These are phyloP conservation scores for Sciaenops ocellatus DNA, from an alignment of 2,797 vertebrate genomes.

Conservation along the genomic window DNA sequence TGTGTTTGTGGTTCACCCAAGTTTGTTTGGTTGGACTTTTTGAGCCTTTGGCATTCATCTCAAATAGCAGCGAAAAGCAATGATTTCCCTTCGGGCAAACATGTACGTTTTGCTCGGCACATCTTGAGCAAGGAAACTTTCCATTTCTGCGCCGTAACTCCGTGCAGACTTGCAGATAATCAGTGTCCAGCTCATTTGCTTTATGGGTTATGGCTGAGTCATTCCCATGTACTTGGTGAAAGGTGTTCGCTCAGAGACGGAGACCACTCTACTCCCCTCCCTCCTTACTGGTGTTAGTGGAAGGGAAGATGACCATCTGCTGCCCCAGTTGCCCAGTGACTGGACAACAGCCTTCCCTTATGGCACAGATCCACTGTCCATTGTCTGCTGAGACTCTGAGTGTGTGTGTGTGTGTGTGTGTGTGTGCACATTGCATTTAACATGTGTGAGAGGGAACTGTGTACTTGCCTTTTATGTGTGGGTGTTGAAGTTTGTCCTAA, in stretches of 20 bases:
- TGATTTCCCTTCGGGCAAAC: constrained; percentile 6
- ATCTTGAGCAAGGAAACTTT: constrained; percentile 44
- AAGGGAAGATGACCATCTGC: constrained; percentile 86
- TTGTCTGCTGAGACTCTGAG: constrained; percentile 71
- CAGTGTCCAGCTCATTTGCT: constrained; percentile 69
- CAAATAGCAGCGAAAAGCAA: constrained; percentile 26
- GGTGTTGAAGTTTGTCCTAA: constrained; percentile 53
- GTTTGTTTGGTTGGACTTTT: constrained; percentile 48
- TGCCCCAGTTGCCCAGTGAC: constrained; percentile 85
- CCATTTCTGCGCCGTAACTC: constrained; percentile 54
- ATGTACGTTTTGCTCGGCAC: constrained; percentile 15
- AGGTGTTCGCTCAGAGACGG: constrained; percentile 61
- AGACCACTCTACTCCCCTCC: constrained; percentile 48
- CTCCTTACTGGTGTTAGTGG: constrained; percentile 76
- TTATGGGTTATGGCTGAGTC: constrained; percentile 73
- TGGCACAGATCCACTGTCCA: constrained; percentile 82
- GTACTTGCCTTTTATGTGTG: constrained; percentile 46
- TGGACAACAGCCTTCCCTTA: constrained; percentile 82
- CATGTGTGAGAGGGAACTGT: constrained; percentile 37
- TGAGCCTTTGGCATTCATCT: constrained; percentile 43
- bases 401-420: constrained; percentile 34
- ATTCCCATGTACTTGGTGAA: constrained; percentile 71
- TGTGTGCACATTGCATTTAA: constrained; percentile 22
- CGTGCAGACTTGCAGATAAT: constrained; percentile 53
- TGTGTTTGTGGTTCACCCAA: constrained; percentile 39